Conservation (phyloP, 1,140 invertebrate genomes). For the Hermatobates lingyangjiaoensis region DNA sequence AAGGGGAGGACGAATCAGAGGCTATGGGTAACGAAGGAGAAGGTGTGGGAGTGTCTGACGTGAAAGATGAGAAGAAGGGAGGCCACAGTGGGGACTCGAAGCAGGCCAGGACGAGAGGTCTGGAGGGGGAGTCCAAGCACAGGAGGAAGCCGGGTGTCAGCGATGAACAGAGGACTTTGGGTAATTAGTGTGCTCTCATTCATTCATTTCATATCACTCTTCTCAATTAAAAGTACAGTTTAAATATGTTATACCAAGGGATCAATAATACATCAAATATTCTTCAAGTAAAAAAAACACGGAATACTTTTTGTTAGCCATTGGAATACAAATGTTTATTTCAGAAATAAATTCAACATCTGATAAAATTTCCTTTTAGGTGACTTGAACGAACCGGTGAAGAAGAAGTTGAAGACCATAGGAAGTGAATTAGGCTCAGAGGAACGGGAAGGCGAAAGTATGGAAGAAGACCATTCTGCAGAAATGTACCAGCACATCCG, state of each 20-base stretch:
- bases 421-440: conserved; percentile 26
- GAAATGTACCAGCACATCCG: conserved; percentile 74
- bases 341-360: background rate
- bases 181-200: conserved; percentile 20
- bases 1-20: conserved; percentile 20
- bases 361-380: conserved; percentile 20
- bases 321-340: conserved; percentile 16
- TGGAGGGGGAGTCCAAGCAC: conserved; percentile 20
- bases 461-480: conserved; percentile 29
- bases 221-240: too few species aligned
- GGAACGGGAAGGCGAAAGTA: conserved; percentile 27
- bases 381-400: conserved; percentile 33
- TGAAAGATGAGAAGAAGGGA: conserved; percentile 23
- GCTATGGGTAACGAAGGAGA: conserved; percentile 22
- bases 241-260: too few species aligned
- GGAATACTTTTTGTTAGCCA: background rate
- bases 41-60: conserved; percentile 15
- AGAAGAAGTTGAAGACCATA: conserved; percentile 40
- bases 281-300: too few species aligned
- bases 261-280: too few species aligned
- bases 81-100: conserved; percentile 18
- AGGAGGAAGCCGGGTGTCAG: conserved; percentile 34
- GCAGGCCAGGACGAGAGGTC: conserved; percentile 14
- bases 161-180: conserved; percentile 39
- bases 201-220: too few species aligned